phyloP scores from a whole-genome alignment of 2,888 invertebrate genomes.

The Melipona beecheii region DNA sequence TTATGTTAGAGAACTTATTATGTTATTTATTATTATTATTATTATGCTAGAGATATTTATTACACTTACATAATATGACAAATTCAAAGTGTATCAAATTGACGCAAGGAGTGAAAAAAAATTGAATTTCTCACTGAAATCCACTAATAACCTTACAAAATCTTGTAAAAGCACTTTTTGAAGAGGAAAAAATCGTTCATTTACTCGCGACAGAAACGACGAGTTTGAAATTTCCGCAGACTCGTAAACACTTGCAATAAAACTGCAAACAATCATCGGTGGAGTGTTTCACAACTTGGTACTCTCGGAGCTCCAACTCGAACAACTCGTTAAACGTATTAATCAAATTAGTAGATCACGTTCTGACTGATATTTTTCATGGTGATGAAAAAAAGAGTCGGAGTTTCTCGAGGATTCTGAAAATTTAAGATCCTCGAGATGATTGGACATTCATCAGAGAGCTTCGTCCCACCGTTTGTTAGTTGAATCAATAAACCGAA shows the following conservation, averaged over 20 bases:
- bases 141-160: no score
- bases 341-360: neutral
- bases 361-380: neutral
- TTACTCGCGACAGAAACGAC: no score
- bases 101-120: no score
- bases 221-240: slow-evolving; percentile 7
- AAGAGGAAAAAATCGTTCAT: no score
- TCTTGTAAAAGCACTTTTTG: no score
- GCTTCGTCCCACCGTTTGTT: neutral
- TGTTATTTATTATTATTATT: no score
- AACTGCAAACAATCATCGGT: neutral
- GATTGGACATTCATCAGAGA: neutral
- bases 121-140: no score
- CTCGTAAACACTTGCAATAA: neutral
- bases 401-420: neutral
- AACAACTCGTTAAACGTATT: neutral
- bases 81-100: no score
- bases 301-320: neutral
- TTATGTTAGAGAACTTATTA: no score
- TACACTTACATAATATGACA: no score
- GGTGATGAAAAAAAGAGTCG: neutral
- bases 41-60: no score
- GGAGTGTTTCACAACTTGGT: no score
- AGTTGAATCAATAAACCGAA: slow-evolving; percentile 18
- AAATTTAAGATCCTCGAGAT: neutral